Conservation (phyloP, 37 sponge, comb jelly and placozoan genomes). For the Chondrilla cf. caribensis region DNA sequence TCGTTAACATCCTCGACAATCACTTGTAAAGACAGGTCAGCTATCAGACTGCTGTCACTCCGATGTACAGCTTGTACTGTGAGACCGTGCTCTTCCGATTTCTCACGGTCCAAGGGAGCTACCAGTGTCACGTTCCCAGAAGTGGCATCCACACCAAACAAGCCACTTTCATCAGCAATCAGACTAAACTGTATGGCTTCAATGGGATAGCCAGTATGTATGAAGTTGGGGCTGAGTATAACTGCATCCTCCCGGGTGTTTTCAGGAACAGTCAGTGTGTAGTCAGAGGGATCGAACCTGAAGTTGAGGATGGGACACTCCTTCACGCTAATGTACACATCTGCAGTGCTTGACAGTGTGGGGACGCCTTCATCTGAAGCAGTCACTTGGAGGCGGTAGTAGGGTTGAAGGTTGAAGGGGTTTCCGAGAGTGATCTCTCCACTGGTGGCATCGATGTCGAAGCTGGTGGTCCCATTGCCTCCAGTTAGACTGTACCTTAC, state of each 20-base stretch:
- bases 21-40: constrained; percentile 26
- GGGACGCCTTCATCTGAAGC: constrained; percentile 65
- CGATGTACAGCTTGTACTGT: constrained; percentile 48
- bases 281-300: not conserved
- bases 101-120: constrained; percentile 46
- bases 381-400: constrained; percentile 34
- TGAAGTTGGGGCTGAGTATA: not conserved
- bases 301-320: constrained; percentile 9
- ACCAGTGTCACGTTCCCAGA: constrained; percentile 20
- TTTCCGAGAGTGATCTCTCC: not conserved
- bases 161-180: not conserved
- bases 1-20: constrained; percentile 68
- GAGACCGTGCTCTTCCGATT: constrained; percentile 8
- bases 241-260: not conserved
- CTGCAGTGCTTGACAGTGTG: not conserved
- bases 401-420: not conserved
- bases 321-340: constrained; percentile 26
- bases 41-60: not conserved
- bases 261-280: constrained; percentile 27
- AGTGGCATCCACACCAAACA: constrained; percentile 27
- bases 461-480: constrained; percentile 3
- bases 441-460: not conserved
- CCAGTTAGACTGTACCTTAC: constrained; percentile 18
- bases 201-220: not conserved
- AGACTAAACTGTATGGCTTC: not conserved